Percentiles rank a stretch among this genome's conserved stretches.
Conservation (phyloP, 2,113 vertebrate species). For the Coryphaenoides rupestris region DNA sequence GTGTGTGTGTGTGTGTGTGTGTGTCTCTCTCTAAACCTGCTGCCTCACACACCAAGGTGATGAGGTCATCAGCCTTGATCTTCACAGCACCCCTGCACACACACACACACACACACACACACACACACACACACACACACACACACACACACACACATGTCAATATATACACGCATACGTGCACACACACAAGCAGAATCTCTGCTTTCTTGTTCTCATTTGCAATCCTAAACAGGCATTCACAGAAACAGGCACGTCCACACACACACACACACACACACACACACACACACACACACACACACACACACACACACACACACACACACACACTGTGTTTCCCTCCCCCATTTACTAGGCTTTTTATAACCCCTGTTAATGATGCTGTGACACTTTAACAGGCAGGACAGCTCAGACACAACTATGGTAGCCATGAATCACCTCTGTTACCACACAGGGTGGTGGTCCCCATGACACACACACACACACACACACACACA, state of each 20-base stretch:
- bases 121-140: constrained; percentile 8
- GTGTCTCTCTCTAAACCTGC: constrained; percentile 19
- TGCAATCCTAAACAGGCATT: constrained; percentile 1
- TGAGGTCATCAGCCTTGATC: constrained; percentile 62
- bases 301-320: neutral
- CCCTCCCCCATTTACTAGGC: constrained; percentile 55
- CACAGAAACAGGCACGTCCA: constrained; percentile 11
- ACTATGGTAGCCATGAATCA: constrained; percentile 38
- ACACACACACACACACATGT: constrained; percentile 4
- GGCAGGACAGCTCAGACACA: constrained; percentile 41
- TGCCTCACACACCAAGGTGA: constrained; percentile 44
- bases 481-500: constrained; percentile 2
- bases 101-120: constrained; percentile 10
- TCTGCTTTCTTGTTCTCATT: constrained; percentile 46
- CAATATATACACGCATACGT: neutral
- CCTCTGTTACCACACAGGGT: constrained; percentile 16
- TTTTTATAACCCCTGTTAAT: constrained; percentile 58
- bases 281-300: constrained; percentile 2
- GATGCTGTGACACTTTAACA: constrained; percentile 69
- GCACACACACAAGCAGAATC: neutral
- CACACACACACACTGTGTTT: constrained; percentile 28
- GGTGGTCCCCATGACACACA: neutral
- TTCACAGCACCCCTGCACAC: constrained; percentile 21
- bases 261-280: neutral
- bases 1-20: too few species aligned